Evolutionary conservation across 2,797 vertebrate genomes (phyloP).

Genomic region (Rhynchotus rufescens): DNA sequence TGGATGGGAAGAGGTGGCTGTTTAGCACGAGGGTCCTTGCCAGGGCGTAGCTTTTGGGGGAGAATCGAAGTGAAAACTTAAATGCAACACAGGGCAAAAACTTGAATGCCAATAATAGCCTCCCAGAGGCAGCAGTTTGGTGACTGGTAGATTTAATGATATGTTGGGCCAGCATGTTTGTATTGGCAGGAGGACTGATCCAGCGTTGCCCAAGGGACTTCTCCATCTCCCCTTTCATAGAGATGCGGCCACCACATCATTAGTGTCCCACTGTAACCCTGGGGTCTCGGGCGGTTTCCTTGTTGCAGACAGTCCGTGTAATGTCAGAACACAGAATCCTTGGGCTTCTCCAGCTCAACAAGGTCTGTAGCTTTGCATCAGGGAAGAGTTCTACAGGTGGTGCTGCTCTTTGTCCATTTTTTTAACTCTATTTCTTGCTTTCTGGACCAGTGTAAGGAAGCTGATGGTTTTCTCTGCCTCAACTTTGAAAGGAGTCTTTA

Average conservation of each 20-base stretch:
- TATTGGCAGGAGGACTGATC: not conserved
- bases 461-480: not conserved
- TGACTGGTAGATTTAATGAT: slow-evolving; percentile 1
- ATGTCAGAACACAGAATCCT: not conserved
- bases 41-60: not conserved
- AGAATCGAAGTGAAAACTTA: not conserved
- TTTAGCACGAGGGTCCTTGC: not conserved
- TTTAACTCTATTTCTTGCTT: accelerated
- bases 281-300: not conserved
- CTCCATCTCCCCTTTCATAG: not conserved
- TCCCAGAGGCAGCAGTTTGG: not conserved
- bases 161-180: not conserved
- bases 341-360: not conserved
- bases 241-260: not conserved
- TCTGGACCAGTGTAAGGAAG: not conserved
- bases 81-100: not conserved
- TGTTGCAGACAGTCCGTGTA: accelerated
- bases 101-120: not conserved
- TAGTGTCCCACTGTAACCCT: not conserved
- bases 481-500: slow-evolving; percentile 7
- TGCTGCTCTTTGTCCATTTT: not conserved
- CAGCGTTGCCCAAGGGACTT: not conserved
- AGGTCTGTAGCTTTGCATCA: not conserved
- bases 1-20: not conserved
- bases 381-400: not conserved